phyloP scores from a whole-genome alignment of 64 coral and sea anemone species.

The Platygyra sinensis region DNA sequence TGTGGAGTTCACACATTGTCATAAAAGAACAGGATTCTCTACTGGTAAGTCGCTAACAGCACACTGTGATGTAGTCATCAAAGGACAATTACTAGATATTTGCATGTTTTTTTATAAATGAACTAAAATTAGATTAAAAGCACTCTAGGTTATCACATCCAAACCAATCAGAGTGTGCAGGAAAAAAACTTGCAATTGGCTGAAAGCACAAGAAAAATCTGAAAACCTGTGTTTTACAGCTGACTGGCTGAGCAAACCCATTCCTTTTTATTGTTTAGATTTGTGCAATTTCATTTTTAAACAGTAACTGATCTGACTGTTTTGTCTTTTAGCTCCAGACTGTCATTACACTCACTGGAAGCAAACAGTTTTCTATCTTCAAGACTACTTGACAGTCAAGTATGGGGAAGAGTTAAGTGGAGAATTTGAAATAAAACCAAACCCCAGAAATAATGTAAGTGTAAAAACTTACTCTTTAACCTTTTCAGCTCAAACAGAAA shows the following conservation, averaged over 20 bases:
- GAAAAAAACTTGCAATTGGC: background rate
- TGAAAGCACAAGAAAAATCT: too few relatives aligned
- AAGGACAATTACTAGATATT: too few relatives aligned
- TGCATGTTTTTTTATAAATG: too few relatives aligned
- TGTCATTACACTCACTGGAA: conserved; percentile 97
- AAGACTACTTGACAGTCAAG: conserved; percentile 96
- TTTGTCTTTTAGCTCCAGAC: conserved; percentile 74
- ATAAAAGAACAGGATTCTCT: conserved; percentile 92
- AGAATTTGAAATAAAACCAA: conserved; percentile 79
- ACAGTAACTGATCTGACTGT: background rate
- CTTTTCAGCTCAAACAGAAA: too few relatives aligned
- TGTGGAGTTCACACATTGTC: conserved; percentile 94
- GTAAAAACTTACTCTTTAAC: too few relatives aligned
- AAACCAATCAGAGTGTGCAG: background rate
- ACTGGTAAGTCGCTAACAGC: conserved; percentile 49
- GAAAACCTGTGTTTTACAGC: too few relatives aligned
- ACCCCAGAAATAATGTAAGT: conserved; percentile 95
- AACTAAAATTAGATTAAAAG: too few relatives aligned
- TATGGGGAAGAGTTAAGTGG: conserved; percentile 87
- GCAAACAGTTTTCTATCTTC: conserved; percentile 95
- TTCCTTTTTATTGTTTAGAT: too few relatives aligned
- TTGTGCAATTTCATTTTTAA: background rate
- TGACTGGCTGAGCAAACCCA: too few relatives aligned
- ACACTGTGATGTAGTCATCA: too few relatives aligned
- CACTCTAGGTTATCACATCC: too few relatives aligned